phyloP scores from a whole-genome alignment of 1,140 invertebrate species.

The Heliconius himera region DNA sequence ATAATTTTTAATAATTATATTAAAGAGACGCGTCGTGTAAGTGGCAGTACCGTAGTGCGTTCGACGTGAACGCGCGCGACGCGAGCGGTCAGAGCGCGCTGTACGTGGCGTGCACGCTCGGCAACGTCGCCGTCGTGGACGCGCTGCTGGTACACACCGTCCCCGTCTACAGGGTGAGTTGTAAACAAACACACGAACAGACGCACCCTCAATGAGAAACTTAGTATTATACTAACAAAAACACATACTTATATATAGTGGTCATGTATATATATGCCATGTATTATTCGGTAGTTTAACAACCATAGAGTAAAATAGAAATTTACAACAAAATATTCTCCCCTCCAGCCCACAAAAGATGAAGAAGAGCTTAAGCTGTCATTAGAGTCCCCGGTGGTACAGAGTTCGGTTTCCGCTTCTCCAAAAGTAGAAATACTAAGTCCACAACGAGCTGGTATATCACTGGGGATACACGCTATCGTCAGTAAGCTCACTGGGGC shows the following conservation, averaged over 20 bases:
- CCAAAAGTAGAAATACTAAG: constrained; percentile 62
- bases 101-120: constrained; percentile 93
- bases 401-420: constrained; percentile 34
- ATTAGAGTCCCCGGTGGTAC: neutral
- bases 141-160: constrained; percentile 84
- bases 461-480: constrained; percentile 92
- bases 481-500: constrained; percentile 89
- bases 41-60: constrained; percentile 93
- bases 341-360: neutral
- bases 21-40: constrained; percentile 86
- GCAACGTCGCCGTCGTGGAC: constrained; percentile 91
- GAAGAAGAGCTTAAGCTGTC: neutral
- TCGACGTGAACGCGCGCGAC: constrained; percentile 95
- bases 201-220: neutral
- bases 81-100: constrained; percentile 94
- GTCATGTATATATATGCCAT: neutral
- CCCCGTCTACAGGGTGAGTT: constrained; percentile 34
- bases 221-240: neutral
- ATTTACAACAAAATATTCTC: too few species aligned
- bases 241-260: too few species aligned
- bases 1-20: too few species aligned
- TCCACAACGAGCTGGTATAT: constrained; percentile 89
- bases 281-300: neutral
- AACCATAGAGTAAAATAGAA: too few species aligned
- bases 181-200: neutral